These are phyloP conservation scores for Pentamera pediparva DNA, from an alignment of 53 echinoderm and acorn worm genomes.

Conservation along the genomic window DNA sequence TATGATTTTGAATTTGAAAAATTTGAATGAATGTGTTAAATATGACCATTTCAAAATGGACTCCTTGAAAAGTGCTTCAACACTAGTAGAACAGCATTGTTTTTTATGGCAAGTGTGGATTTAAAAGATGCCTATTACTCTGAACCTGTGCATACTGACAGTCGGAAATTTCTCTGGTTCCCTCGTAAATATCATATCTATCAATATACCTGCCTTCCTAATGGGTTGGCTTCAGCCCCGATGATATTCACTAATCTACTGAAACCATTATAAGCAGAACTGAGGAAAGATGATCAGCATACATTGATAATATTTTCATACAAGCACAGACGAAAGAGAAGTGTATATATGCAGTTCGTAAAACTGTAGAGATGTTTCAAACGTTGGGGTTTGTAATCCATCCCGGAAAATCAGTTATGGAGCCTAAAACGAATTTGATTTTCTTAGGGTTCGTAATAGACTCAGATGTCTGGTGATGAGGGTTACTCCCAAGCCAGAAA, in stretches of 20 bases:
- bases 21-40: slow-evolving; percentile 19
- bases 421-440: not conserved
- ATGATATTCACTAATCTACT: slow-evolving; percentile 7
- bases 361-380: not conserved
- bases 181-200: not conserved
- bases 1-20: slow-evolving; percentile 22
- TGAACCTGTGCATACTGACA: not conserved
- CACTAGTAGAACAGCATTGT: not conserved
- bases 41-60: slow-evolving; percentile 29
- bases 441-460: slow-evolving; percentile 16
- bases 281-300: slow-evolving; percentile 6
- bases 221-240: not conserved
- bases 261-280: not conserved
- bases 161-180: not conserved
- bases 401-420: slow-evolving; percentile 7
- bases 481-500: not conserved
- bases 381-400: slow-evolving; percentile 9
- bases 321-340: not conserved
- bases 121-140: slow-evolving; percentile 12
- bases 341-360: not conserved
- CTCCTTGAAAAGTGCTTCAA: not conserved
- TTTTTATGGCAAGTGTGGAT: slow-evolving; percentile 7
- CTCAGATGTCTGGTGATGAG: not conserved
- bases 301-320: slow-evolving; percentile 19
- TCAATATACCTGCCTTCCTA: slow-evolving; percentile 24